Evolutionary conservation across 2,797 vertebrate species (phyloP).

Genomic region (Bradypus variegatus): DNA sequence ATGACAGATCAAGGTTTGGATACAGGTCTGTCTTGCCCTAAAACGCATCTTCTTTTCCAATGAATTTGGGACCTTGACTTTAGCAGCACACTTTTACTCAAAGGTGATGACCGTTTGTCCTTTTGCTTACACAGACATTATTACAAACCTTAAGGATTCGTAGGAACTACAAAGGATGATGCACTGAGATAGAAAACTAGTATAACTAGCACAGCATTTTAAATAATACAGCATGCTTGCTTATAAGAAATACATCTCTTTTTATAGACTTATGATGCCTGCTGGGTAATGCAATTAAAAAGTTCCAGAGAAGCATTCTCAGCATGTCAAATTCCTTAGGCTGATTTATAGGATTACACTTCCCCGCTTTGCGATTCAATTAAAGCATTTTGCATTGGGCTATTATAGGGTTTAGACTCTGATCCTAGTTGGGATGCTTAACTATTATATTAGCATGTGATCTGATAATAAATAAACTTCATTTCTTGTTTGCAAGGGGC

Average conservation of each 20-base stretch:
- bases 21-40: neutral
- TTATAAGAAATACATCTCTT: constrained; percentile 34
- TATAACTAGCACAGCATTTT: constrained; percentile 25
- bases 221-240: constrained; percentile 43
- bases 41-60: neutral
- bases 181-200: constrained; percentile 2
- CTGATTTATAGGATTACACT: constrained; percentile 41
- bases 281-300: constrained; percentile 56
- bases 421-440: constrained; percentile 48
- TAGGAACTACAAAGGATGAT: constrained; percentile 15
- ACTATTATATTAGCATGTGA: constrained; percentile 51
- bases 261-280: constrained; percentile 40
- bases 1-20: neutral
- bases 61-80: neutral
- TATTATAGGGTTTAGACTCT: constrained; percentile 38
- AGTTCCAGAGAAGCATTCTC: constrained; percentile 47
- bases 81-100: neutral
- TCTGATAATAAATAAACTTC: constrained; percentile 61
- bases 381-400: constrained; percentile 50
- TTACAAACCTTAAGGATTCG: neutral
- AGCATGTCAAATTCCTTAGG: constrained; percentile 39
- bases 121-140: constrained; percentile 2
- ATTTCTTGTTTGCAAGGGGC: constrained; percentile 48
- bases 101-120: neutral
- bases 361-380: constrained; percentile 61